These are phyloP conservation scores for Anniella stebbinsi DNA, from an alignment of 2,797 vertebrate genomes.

Conservation along the genomic window DNA sequence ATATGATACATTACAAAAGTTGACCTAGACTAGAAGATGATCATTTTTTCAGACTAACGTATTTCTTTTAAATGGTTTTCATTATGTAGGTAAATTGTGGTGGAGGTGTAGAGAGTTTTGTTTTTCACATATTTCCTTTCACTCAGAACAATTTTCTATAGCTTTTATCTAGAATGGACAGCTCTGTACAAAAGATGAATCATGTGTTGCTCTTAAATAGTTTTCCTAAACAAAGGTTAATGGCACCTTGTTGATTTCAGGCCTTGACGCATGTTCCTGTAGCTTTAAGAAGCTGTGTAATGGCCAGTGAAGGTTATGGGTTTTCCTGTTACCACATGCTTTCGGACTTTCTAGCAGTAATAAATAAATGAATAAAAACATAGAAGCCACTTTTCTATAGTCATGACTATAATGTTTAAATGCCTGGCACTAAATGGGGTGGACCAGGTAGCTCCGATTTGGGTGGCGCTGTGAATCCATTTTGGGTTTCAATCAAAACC, in stretches of 20 bases:
- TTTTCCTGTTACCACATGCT: not conserved
- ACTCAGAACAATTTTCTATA: not conserved
- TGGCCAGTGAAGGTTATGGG: not conserved
- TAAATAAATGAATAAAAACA: too few relatives aligned
- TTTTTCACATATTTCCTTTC: not conserved
- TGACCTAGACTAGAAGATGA: not conserved
- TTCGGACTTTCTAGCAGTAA: not conserved
- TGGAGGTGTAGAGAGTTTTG: not conserved
- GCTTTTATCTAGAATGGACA: not conserved
- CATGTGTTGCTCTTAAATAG: not conserved
- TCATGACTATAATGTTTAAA: not conserved
- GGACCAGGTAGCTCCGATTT: too few relatives aligned
- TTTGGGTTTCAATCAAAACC: too few relatives aligned
- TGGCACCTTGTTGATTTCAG: fast-evolving
- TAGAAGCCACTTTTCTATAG: not conserved
- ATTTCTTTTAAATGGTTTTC: not conserved
- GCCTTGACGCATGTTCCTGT: not conserved
- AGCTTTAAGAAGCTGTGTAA: not conserved
- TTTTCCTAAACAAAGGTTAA: not conserved
- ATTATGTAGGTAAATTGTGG: not conserved
- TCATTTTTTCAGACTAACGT: not conserved
- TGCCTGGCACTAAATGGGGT: not conserved
- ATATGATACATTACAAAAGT: fast-evolving
- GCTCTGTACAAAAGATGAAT: not conserved
- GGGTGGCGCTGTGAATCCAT: too few relatives aligned